These are phyloP conservation scores for Myotis myotis DNA, from an alignment of 2,797 vertebrate genomes.

Conservation along the genomic window DNA sequence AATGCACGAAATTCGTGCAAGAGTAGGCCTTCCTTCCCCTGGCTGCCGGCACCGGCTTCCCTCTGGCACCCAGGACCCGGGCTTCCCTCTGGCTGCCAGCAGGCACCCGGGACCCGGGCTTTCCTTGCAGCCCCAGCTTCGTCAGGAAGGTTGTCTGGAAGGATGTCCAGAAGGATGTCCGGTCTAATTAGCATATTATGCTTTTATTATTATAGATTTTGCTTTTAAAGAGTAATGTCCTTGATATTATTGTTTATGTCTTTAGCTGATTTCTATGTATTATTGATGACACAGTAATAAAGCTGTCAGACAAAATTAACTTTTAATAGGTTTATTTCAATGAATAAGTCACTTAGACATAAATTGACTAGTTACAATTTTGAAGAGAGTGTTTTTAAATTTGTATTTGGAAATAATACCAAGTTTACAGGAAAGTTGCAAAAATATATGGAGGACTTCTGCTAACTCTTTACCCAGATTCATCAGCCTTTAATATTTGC, in stretches of 20 bases:
- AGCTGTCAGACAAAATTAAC: neutral
- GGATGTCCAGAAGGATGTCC: too few relatives aligned
- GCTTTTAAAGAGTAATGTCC: neutral
- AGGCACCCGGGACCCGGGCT: too few relatives aligned
- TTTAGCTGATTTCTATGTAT: neutral
- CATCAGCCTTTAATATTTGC: neutral
- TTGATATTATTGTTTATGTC: neutral
- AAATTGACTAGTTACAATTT: neutral
- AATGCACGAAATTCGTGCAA: too few relatives aligned
- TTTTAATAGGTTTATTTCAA: neutral
- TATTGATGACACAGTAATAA: neutral
- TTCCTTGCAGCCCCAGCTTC: too few relatives aligned
- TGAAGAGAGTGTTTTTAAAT: neutral
- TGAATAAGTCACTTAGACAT: neutral
- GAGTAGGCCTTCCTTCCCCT: too few relatives aligned
- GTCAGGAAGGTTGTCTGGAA: too few relatives aligned
- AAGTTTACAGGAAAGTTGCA: slow-evolving; percentile 8
- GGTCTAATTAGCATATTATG: too few relatives aligned
- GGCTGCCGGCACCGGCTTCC: too few relatives aligned
- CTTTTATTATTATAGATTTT: too few relatives aligned
- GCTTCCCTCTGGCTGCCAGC: too few relatives aligned
- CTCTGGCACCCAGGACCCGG: too few relatives aligned
- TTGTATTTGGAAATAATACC: slow-evolving; percentile 15
- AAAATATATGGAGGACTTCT: neutral
- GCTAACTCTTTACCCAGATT: slow-evolving; percentile 9